Base-by-base conservation (phyloP, 92 coral and sea anemone genomes). In the Paragorgia papillata region DNA sequence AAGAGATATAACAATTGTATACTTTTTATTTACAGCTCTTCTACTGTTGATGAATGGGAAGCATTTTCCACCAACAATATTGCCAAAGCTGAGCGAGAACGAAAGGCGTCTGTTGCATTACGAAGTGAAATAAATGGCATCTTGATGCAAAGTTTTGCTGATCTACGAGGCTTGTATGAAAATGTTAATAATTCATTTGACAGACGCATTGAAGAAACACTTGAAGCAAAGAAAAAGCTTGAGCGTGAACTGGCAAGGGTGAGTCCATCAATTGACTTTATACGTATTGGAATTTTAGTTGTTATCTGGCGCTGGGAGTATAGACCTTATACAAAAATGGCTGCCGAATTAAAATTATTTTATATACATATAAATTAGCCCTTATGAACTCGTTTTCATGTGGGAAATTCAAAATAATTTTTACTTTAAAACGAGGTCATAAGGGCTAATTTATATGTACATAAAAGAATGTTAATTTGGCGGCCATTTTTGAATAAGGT, bases 41-140 rank as follows among this genome's bases (percentile, higher is more conserved):
- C 91, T 59, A 93, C 97, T 5, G 93, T 92, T 15, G 97, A 93
- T 61, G 97, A 91, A 73, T 93, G 97, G 97, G 96, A 90, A 58
- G 91, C 88, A 0, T 89, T 90, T 58, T 84, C 97, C n/a, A 85
- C 93, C 21, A 93, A 93, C 68, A 93, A 93, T 79, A 90, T 93
- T 28, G 97, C 94, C 31, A 93, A 93, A 55, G 97, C 97, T 0
- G 97, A 93, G 35, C 89, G 97, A 1, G 97, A 92, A 43, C 79
- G 97, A 75, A 92, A 92, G 33, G 97, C 96, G 0, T 92, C 97
- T 27, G 96, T 92, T 30, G 96, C 92, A 25, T 82, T 92, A 54
- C 90, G 97, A 57, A 87, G 92, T 25, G 97, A 92, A 80, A 92
- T 92, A 78, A 92, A 92, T 57, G 96, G 97, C 40, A 92, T 92